These are phyloP conservation scores for Crypturellus undulatus DNA, from an alignment of 2,113 vertebrate genomes.

Conservation along the genomic window DNA sequence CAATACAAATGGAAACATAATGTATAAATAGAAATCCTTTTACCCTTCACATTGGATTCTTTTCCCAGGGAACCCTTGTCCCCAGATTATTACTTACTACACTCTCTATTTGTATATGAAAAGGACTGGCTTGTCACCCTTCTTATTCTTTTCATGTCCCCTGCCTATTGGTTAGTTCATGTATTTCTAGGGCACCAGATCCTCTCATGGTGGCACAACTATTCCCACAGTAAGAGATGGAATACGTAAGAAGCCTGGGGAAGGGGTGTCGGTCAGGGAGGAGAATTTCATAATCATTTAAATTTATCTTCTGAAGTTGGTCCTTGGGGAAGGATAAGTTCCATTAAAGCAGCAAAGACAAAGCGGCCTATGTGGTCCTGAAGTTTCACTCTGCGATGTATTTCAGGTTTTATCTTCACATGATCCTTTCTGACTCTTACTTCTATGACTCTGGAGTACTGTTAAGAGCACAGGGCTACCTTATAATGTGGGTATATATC, in stretches of 20 bases:
- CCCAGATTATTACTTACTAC: conserved; percentile 9
- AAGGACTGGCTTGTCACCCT: background rate
- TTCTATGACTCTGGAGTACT: background rate
- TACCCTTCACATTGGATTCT: conserved; percentile 49
- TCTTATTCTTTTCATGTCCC: background rate
- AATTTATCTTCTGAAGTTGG: background rate
- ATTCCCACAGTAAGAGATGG: background rate
- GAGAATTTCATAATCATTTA: background rate
- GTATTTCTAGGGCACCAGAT: conserved; percentile 46
- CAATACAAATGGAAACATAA: conserved; percentile 60
- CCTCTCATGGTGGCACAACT: background rate
- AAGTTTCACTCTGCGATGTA: background rate
- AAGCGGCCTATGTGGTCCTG: background rate
- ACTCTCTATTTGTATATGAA: background rate
- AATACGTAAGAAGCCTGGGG: background rate
- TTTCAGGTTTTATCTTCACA: background rate
- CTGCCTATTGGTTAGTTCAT: background rate
- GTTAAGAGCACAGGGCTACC: background rate
- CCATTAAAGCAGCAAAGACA: background rate
- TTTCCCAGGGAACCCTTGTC: conserved; percentile 33
- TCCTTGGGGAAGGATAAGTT: background rate
- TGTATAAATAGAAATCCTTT: conserved; percentile 69
- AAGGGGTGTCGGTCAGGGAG: background rate
- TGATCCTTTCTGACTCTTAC: background rate
- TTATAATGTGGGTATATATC: background rate